Conservation (phyloP, 2,888 invertebrate genomes). For the Sarcophaga caerulescens region DNA sequence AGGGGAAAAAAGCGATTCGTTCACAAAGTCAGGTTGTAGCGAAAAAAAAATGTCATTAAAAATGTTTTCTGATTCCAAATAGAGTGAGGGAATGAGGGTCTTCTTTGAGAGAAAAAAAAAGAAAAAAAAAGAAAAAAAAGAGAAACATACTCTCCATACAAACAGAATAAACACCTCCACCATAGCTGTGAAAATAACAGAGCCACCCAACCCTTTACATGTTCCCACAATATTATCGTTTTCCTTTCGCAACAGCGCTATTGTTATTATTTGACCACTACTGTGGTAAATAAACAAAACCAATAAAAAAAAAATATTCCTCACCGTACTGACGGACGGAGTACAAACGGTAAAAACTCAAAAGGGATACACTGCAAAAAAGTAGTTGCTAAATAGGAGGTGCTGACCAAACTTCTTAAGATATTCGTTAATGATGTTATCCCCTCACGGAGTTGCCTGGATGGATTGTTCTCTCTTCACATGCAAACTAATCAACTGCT, state of each 20-base stretch:
- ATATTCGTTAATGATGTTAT: no score
- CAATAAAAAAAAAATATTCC: constrained; percentile 6
- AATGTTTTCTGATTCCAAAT: no score
- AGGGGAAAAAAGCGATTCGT: constrained; percentile 7
- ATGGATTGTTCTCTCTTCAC: no score
- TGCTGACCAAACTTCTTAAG: no score
- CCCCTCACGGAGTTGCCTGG: no score
- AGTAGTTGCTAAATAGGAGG: no score
- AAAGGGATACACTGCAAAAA: constrained; percentile 12
- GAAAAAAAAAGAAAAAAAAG: no score
- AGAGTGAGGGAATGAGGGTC: no score
- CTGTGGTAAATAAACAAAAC: not conserved
- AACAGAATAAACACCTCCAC: no score
- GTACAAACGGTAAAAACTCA: not conserved
- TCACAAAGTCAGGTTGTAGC: constrained; percentile 6
- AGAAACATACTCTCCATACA: not conserved
- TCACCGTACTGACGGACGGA: not conserved
- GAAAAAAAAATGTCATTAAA: not conserved
- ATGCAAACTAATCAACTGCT: no score
- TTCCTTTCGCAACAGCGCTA: constrained; percentile 14
- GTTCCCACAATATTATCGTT: constrained; percentile 47
- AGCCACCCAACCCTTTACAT: not conserved
- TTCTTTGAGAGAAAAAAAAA: not conserved
- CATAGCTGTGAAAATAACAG: no score
- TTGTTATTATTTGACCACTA: constrained; percentile 12